A percentile compares a stretch with the other conserved stretches of the same genome.
Conservation (phyloP, 2,797 vertebrate species). For the Amphiprion clarkii region DNA sequence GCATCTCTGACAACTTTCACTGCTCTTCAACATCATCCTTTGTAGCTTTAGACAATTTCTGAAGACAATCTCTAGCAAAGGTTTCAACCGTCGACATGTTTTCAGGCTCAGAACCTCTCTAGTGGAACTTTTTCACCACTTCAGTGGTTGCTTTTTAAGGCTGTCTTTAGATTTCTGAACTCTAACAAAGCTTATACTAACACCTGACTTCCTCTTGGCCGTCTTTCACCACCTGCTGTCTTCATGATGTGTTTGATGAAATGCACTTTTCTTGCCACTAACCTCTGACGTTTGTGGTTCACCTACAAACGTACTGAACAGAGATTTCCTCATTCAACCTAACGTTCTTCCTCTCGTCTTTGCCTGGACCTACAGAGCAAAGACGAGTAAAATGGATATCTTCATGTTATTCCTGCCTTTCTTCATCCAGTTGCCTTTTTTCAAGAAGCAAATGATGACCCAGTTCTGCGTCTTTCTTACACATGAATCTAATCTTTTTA, state of each 20-base stretch:
- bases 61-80: constrained; percentile 46
- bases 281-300: constrained; percentile 72
- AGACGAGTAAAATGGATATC: constrained; percentile 49
- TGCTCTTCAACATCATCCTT: constrained; percentile 61
- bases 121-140: constrained; percentile 47
- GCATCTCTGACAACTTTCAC: constrained; percentile 70
- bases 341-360: constrained; percentile 53
- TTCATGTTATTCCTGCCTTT: constrained; percentile 43
- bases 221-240: constrained; percentile 60
- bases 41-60: constrained; percentile 50
- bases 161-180: constrained; percentile 64
- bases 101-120: constrained; percentile 43
- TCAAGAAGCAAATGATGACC: constrained; percentile 27
- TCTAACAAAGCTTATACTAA: constrained; percentile 82
- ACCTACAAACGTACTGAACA: constrained; percentile 57
- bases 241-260: constrained; percentile 62
- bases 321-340: constrained; percentile 58
- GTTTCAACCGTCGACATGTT: constrained; percentile 46
- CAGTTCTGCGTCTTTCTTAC: constrained; percentile 18
- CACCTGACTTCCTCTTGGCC: constrained; percentile 70
- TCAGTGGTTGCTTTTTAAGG: constrained; percentile 56
- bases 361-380: constrained; percentile 56
- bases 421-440: constrained; percentile 32
- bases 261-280: constrained; percentile 70
- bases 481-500: constrained; percentile 24